Base-by-base conservation (phyloP, 2,888 invertebrate genomes). In the Drosophila multiciliata region DNA sequence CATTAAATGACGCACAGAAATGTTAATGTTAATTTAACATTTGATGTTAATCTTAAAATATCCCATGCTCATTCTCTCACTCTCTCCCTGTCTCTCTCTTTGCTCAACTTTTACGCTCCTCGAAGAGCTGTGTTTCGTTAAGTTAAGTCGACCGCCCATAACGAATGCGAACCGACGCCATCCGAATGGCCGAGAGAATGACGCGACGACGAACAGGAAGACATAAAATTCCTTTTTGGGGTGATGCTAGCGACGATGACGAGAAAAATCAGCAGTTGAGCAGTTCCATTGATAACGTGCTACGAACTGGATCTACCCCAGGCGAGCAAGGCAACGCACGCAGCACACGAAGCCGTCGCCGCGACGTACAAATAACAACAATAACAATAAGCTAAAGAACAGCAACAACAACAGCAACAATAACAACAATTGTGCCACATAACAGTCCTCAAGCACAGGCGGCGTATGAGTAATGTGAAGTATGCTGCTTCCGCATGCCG, bases 221-320 rank as follows among this genome's bases (percentile, higher is more conserved):
- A 72, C 54, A 23, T 35, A 50, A 64, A 77, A 52, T 45, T 66
- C 49, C 73, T 73, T 90, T 86, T 59, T 89, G 75, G 80, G 81
- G 84, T 90, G 87, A 87, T 90, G 87, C 87, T 87, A 75, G 82
- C 79, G 70, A 84, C 74, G 86, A 82, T 81, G 86, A 75, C 81
- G 89, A 86, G 90, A 90, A 90, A 86, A 91, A 90, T 89, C 82
- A 89, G 87, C 85, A 91, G 91, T 87, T 91, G 78, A 89, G 86
- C 91, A 90, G 90, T 90, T 90, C 78, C 82, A 82, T 91, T 91
- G 91, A 90, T 91, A 90, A 90, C 91, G 90, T 81, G 91, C 82
- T 85, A 67, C 90, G 91, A 87, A 91, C 86, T 91, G 87, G 90
- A 80, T 90, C 90, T 83, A 72, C 73, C 73, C 79, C 65, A 70